These are phyloP conservation scores for Fopius arisanus DNA, from an alignment of 1,140 invertebrate species.

Conservation along the genomic window DNA sequence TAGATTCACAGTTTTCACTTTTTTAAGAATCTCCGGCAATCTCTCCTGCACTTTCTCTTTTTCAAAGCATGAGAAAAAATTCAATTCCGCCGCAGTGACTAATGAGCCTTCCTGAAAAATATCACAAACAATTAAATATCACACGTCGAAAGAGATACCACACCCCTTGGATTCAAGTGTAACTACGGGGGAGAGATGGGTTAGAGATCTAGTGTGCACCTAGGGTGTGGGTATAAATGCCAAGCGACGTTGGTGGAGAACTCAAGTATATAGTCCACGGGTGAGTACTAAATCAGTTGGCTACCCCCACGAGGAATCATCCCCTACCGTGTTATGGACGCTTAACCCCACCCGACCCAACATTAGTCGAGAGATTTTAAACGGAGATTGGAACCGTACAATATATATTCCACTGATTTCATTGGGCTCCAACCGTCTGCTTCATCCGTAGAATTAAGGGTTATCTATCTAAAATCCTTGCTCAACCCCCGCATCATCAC, in stretches of 20 bases:
- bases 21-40: background rate
- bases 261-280: conserved; percentile 10
- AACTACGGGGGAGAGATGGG: background rate
- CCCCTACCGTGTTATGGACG: conserved; percentile 14
- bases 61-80: background rate
- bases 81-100: background rate
- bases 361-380: conserved; percentile 15
- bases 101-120: background rate
- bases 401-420: conserved; percentile 10
- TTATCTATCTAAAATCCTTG: conserved; percentile 1
- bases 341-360: conserved; percentile 12
- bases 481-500: background rate
- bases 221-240: conserved; percentile 11
- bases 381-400: conserved; percentile 8
- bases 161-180: background rate
- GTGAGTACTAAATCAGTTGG: conserved; percentile 11
- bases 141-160: background rate
- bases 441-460: conserved; percentile 11
- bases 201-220: background rate
- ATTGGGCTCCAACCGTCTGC: background rate
- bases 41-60: background rate
- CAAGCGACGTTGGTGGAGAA: conserved; percentile 7
- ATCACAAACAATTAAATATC: conserved; percentile 4
- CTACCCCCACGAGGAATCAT: conserved; percentile 12
- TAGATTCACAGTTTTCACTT: background rate